Evolutionary conservation across 2,797 vertebrate species (phyloP), one percentile per base, ranked within the genome.

Genomic region (Spheniscus humboldti): DNA sequence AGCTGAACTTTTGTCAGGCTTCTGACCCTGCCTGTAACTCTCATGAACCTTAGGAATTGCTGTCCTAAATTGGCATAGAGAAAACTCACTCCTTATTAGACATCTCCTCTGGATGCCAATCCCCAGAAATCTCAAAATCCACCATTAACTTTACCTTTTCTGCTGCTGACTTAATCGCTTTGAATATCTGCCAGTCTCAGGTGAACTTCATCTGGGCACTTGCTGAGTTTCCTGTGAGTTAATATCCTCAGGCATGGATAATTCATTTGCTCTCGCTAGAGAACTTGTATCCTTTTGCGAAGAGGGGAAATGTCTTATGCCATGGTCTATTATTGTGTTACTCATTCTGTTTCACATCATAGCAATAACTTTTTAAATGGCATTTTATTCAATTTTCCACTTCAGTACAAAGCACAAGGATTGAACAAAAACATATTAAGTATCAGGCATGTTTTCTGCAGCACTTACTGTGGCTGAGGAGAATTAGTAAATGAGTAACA

Each of bases 301-400:
- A 83, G n/a, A 91, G 72, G 56, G 5, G 1, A 94, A 78, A 81
- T 78, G 33, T 75, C 55, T 89, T 86, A 48, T 33, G 18, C 27
- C 30, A 19, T 57, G 63, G 39, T 77, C 84, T 95, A 3, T 83
- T 92, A 48, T 6, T 82, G 31, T 73, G 43, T 82, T 95, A 71
- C 14, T 89, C 67, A 31, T 56, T 72, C 77, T 53, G 33, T 91
- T 91, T 86, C 62, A 88, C 62, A 75, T 86, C 25, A 8, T 47
- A 68, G 37, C 50, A 83, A 18, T 94, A 66, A 79, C 80, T 83
- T 95, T 77, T 94, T 62, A 62, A 95, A 67, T 90, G 10, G 43
- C 31, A 47, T 86, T 94, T 88, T 92, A 81, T 86, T 90, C 75
- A 84, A 39, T 94, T 92, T 91, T 93, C 78, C 22, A 56, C 80